Evolutionary conservation across 1,140 invertebrate species (phyloP).

Genomic region (Bathynomus jamesi): DNA sequence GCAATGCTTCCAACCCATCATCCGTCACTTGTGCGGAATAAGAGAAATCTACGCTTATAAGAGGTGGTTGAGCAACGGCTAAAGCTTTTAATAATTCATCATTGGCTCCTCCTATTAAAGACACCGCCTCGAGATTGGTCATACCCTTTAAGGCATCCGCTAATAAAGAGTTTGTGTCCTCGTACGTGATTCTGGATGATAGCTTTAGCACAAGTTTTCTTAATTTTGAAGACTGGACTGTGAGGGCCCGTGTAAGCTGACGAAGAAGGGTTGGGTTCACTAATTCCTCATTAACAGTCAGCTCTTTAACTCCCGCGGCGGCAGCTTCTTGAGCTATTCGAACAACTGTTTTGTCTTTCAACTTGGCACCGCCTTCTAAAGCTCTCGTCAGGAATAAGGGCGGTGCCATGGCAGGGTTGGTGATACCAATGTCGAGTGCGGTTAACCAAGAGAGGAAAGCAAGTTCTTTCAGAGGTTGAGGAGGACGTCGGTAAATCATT

Average conservation of each 20-base stretch:
- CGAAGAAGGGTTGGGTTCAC: neutral
- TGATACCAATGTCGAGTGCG: neutral
- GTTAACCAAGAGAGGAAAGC: neutral
- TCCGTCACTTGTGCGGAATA: neutral
- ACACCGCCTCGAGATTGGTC: neutral
- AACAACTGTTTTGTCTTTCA: neutral
- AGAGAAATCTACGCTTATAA: neutral
- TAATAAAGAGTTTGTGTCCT: neutral
- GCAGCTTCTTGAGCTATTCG: neutral
- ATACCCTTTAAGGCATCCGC: neutral
- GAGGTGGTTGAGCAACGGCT: neutral
- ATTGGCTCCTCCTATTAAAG: neutral
- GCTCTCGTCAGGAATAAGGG: neutral
- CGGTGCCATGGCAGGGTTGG: neutral
- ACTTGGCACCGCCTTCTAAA: neutral
- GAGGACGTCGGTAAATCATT: neutral
- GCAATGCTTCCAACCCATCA: neutral
- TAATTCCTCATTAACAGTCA: neutral
- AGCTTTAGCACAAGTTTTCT: neutral
- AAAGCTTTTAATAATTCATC: neutral
- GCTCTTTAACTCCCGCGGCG: neutral
- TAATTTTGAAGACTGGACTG: neutral
- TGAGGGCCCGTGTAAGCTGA: neutral
- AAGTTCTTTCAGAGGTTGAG: neutral
- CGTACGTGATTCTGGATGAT: neutral